phyloP scores from a whole-genome alignment of 2,797 vertebrate species.

The Scyliorhinus canicula region DNA sequence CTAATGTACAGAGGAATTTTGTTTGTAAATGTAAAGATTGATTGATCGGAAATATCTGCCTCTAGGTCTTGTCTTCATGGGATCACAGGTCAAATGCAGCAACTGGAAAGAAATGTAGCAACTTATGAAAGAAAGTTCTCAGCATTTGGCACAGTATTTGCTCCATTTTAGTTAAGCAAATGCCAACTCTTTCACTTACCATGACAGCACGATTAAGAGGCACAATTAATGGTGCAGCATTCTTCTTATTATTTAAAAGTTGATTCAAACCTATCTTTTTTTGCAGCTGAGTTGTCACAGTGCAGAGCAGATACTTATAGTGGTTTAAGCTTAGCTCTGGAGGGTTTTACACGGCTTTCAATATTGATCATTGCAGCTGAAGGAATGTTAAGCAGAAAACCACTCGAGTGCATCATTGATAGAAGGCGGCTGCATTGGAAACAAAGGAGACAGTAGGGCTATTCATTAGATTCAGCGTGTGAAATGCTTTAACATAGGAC shows the following conservation, averaged over 20 bases:
- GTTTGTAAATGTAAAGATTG: neutral
- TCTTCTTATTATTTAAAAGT: neutral
- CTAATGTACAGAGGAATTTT: neutral
- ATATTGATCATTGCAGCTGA: constrained; percentile 30
- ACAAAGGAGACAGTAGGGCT: constrained; percentile 15
- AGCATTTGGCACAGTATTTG: neutral
- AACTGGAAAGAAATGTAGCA: neutral
- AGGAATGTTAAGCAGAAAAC: constrained; percentile 15
- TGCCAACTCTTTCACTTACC: neutral
- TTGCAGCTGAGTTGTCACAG: constrained; percentile 2
- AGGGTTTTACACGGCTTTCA: constrained; percentile 8
- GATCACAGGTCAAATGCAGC: neutral
- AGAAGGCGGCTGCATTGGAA: constrained; percentile 15
- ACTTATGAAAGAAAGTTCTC: constrained; percentile 4
- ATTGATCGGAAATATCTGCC: neutral
- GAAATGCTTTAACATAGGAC: constrained; percentile 19
- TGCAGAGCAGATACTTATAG: neutral
- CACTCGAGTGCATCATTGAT: constrained; percentile 29
- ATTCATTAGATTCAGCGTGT: constrained; percentile 36
- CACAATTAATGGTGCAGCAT: neutral
- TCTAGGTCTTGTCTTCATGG: neutral
- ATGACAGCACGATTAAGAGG: neutral
- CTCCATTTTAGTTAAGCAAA: neutral
- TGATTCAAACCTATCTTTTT: neutral
- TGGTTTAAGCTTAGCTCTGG: neutral